phyloP scores from a whole-genome alignment of 2,888 invertebrate species.

The Flexamia atlantica region DNA sequence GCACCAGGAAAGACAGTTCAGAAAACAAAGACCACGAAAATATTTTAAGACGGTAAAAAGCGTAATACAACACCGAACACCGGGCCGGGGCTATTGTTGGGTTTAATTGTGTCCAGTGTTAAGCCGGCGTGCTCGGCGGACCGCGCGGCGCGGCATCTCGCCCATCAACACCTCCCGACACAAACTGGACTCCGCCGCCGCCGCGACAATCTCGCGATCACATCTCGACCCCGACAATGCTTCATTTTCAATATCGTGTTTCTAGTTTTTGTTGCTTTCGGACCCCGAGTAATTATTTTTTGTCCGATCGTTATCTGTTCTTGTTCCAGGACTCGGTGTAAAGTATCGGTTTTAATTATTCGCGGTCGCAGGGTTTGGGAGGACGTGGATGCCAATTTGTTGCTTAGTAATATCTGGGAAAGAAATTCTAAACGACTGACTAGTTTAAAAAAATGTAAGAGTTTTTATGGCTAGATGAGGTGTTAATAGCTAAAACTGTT shows the following conservation, averaged over 20 bases:
- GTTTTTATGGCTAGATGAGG: no score
- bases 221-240: constrained; percentile 13
- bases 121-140: constrained; percentile 10
- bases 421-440: no score
- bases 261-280: constrained; percentile 15
- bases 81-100: constrained; percentile 13
- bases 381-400: no score
- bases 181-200: background rate
- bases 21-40: constrained; percentile 45
- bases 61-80: constrained; percentile 41
- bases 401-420: no score
- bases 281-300: constrained; percentile 32
- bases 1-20: background rate
- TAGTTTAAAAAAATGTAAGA: no score
- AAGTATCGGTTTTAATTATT: background rate
- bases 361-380: background rate
- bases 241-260: constrained; percentile 41
- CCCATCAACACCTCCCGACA: constrained; percentile 17
- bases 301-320: constrained; percentile 1
- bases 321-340: constrained; percentile 13
- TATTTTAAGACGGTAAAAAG: constrained; percentile 51
- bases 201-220: background rate
- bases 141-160: constrained; percentile 24
- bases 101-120: constrained; percentile 45
- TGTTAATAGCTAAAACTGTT: no score